Evolutionary conservation across 2,797 vertebrate species (phyloP).

Genomic region (Alca torda): DNA sequence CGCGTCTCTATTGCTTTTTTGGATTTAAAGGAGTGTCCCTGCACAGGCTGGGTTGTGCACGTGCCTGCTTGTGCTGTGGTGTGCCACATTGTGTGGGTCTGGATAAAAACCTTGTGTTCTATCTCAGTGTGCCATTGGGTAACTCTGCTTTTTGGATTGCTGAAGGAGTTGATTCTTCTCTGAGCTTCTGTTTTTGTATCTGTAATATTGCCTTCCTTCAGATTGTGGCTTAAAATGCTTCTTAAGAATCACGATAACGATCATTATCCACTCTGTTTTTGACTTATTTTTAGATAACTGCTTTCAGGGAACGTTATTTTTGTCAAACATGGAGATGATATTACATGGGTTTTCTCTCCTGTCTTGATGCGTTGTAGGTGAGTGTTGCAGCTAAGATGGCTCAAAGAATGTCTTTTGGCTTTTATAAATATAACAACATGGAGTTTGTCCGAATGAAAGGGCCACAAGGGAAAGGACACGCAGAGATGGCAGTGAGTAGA

Average conservation of each 20-base stretch:
- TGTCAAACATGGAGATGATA: not conserved
- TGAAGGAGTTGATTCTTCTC: not conserved
- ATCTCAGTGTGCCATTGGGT: not conserved
- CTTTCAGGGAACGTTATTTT: not conserved
- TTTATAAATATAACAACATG: slow-evolving; percentile 99
- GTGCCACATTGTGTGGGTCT: not conserved
- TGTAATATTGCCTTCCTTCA: not conserved
- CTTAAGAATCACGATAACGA: not conserved
- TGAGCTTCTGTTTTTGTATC: not conserved
- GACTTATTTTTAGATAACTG: not conserved
- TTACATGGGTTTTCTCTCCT: not conserved
- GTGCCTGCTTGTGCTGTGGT: not conserved
- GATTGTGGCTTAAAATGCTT: not conserved
- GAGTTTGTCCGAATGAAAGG: slow-evolving; percentile 99
- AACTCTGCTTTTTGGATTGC: not conserved
- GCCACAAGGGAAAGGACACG: slow-evolving; percentile 96
- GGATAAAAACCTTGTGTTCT: not conserved
- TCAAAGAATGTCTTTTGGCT: slow-evolving; percentile 96
- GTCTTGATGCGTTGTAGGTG: slow-evolving; percentile 76
- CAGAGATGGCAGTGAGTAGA: slow-evolving; percentile 96
- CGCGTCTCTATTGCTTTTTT: not conserved
- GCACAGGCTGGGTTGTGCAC: not conserved
- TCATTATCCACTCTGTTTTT: not conserved
- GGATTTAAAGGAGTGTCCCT: not conserved
- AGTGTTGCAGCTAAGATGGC: slow-evolving; percentile 98